Evolutionary conservation across 1,140 invertebrate genomes (phyloP).

Genomic region (Drosophila elegans): DNA sequence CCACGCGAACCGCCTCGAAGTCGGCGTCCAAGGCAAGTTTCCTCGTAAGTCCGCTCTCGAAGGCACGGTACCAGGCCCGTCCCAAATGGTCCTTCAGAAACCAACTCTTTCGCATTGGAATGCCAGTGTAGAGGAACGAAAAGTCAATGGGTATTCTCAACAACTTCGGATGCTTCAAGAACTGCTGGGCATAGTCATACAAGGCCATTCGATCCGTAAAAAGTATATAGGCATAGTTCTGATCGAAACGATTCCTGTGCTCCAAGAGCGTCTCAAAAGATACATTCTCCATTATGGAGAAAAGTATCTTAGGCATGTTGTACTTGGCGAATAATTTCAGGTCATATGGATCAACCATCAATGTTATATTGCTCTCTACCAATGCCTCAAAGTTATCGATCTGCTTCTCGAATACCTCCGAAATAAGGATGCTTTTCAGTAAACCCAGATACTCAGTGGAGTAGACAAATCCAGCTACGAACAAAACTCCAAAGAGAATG

Average conservation of each 20-base stretch:
- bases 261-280: conserved; percentile 24
- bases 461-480: conserved; percentile 58
- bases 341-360: conserved; percentile 60
- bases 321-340: conserved; percentile 22
- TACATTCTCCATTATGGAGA: conserved; percentile 36
- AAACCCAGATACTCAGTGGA: conserved; percentile 61
- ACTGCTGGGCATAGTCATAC: conserved; percentile 58
- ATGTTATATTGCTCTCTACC: conserved; percentile 44
- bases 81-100: conserved; percentile 54
- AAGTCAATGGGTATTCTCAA: conserved; percentile 65
- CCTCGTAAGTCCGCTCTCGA: conserved; percentile 57
- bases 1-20: conserved; percentile 60
- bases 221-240: conserved; percentile 59
- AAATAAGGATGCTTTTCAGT: conserved; percentile 67
- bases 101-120: conserved; percentile 66
- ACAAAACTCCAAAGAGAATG: conserved; percentile 56
- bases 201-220: conserved; percentile 67
- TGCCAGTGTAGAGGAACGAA: conserved; percentile 53
- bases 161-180: conserved; percentile 51
- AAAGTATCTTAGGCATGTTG: conserved; percentile 52
- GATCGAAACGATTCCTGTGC: conserved; percentile 52
- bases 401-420: conserved; percentile 58
- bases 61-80: conserved; percentile 56
- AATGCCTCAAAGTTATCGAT: conserved; percentile 60
- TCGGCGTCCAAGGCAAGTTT: conserved; percentile 64